Evolutionary conservation across 2,797 vertebrate species (phyloP), one percentile per base, ranked within the genome.

Genomic region (Oceanodroma leucorhoa): DNA sequence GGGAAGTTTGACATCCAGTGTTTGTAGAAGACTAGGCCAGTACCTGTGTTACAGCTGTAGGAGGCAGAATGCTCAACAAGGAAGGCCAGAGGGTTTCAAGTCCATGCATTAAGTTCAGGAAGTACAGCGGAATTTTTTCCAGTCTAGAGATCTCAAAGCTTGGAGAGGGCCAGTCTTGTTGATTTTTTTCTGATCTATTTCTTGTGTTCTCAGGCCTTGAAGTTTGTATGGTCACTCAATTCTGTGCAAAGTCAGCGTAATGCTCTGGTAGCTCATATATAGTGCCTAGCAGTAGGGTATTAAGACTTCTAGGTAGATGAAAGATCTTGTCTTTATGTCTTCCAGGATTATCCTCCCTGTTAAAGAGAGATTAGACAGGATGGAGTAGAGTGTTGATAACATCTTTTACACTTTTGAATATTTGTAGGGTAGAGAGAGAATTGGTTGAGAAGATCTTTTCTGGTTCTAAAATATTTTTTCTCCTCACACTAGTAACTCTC

Each of bases 21-120:
- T 30, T 81, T 76, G 45, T 36, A 36, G 26, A 87, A 87, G 29
- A 40, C 43, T 26, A 43, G 18, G 46, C 29, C 60, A 15, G 24
- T 13, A 14, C 24, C n/a, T 36, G 43, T n/a, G 29, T 30, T 50
- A 22, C 17, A 36, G 50, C 46, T 43, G 34, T 5, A 55, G 40
- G 78, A 90, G 27, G 14, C 43, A 69, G 62, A 64, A 66, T 7
- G 21, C 16, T 46, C 41, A 50, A 1, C n/a, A n/a, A 36, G 32
- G 15, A 83, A 53, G 24, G 29, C 19, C 38, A 14, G 54, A 55
- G 60, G n/a, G 17, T 30, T 76, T 78, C 21, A 34, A 65, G 41
- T 21, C 48, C 0, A 0, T 50, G 30, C 4, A 0, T n/a, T 65
- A 48, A 55, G 45, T 41, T 87, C 46, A 41, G n/a, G 8, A 71